Percentiles rank a stretch among this genome's conserved stretches.
These are phyloP conservation scores for Epizoanthus fatuus DNA, from an alignment of 92 coral and sea anemone species.

Conservation along the genomic window DNA sequence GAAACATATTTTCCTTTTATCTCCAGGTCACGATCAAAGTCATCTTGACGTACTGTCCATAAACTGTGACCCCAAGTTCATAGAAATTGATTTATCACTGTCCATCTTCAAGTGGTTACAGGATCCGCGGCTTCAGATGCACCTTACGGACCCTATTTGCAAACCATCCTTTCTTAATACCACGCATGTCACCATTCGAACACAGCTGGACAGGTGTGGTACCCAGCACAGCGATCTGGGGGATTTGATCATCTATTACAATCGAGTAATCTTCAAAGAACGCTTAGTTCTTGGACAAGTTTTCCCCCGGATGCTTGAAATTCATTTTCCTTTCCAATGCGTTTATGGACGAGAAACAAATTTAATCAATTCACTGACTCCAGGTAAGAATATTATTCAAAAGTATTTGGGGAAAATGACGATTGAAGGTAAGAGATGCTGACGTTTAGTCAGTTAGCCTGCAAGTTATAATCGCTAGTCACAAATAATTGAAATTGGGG, in stretches of 20 bases:
- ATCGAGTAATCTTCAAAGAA: conserved; percentile 34
- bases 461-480: too few species aligned
- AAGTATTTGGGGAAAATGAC: background rate
- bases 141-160: conserved; percentile 28
- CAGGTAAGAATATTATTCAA: conserved; percentile 7
- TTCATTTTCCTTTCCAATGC: conserved; percentile 36
- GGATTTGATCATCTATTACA: conserved; percentile 30
- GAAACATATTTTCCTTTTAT: too few species aligned
- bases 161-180: conserved; percentile 17
- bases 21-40: conserved; percentile 11
- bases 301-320: conserved; percentile 16
- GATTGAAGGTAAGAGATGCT: background rate
- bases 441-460: background rate
- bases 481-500: too few species aligned
- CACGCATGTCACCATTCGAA: conserved; percentile 17
- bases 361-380: conserved; percentile 8
- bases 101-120: conserved; percentile 5
- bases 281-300: conserved; percentile 4
- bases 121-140: conserved; percentile 24
- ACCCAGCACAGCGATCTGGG: conserved; percentile 21
- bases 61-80: conserved; percentile 5
- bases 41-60: background rate
- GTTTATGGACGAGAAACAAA: conserved; percentile 20
- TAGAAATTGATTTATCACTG: conserved; percentile 4
- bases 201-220: conserved; percentile 31